Evolutionary conservation across 2,888 invertebrate species (phyloP).

Genomic region (Suillia variegata): DNA sequence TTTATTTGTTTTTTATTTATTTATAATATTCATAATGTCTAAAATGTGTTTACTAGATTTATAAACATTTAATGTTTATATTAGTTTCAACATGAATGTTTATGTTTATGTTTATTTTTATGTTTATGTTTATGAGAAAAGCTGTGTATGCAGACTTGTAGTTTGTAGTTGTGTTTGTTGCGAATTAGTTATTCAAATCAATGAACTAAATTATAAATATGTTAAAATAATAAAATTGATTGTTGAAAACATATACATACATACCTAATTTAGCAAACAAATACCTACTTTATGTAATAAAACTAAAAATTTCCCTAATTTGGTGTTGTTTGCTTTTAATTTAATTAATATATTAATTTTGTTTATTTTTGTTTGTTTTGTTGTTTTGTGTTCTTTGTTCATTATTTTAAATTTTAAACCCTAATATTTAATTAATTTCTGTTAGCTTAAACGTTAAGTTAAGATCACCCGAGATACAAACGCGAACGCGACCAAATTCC

Average conservation of each 20-base stretch:
- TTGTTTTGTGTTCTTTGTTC: slow-evolving; percentile 21
- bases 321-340: slow-evolving; percentile 13
- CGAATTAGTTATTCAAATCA: no score
- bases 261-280: neutral
- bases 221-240: neutral
- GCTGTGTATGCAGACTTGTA: neutral
- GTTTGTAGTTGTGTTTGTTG: slow-evolving; percentile 8
- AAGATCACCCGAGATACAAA: slow-evolving; percentile 62
- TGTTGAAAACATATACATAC: neutral
- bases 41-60: no score
- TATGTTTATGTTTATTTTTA: slow-evolving; percentile 10
- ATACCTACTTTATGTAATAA: neutral
- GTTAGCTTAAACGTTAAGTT: slow-evolving; percentile 49
- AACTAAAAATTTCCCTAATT: slow-evolving; percentile 6
- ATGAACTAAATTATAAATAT: neutral
- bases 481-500: slow-evolving; percentile 63
- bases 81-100: no score
- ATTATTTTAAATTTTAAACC: slow-evolving; percentile 18
- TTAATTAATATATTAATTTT: no score
- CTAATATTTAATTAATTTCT: slow-evolving; percentile 21
- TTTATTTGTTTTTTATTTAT: no score
- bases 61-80: no score
- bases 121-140: neutral
- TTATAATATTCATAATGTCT: no score
- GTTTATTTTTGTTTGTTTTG: no score